Conservation (phyloP, 2,113 vertebrate species). For the Sigmodon hispidus region DNA sequence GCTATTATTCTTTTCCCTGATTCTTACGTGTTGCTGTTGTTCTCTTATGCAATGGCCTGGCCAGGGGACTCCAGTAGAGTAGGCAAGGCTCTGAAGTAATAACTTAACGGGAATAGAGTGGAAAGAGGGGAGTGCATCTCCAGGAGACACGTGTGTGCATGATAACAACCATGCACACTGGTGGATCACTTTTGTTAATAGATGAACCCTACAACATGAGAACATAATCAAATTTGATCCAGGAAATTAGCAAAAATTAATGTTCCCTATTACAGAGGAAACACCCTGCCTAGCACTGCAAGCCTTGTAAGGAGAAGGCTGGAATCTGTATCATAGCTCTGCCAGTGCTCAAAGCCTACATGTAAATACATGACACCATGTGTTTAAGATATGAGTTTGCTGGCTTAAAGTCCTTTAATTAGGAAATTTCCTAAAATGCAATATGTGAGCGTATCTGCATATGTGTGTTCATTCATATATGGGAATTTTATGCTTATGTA, state of each 20-base stretch:
- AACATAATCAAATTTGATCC: not conserved
- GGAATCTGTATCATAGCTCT: not conserved
- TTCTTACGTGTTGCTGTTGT: not conserved
- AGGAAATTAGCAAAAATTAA: not conserved
- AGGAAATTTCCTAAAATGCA: no score
- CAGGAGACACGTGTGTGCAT: not conserved
- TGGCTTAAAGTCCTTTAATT: not conserved
- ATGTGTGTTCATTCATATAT: not conserved
- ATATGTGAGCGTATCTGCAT: not conserved
- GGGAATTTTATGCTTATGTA: not conserved
- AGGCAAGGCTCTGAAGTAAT: not conserved
- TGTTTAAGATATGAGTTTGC: not conserved
- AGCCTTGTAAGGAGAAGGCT: not conserved
- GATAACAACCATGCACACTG: not conserved
- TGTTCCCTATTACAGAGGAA: not conserved
- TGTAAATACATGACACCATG: not conserved
- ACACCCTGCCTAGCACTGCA: not conserved
- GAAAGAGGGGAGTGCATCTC: accelerated
- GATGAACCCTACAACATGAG: not conserved
- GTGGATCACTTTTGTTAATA: not conserved
- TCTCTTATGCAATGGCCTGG: not conserved
- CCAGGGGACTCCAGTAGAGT: not conserved
- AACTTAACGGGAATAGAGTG: not conserved
- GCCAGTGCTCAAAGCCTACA: not conserved
- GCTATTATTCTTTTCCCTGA: not conserved